These are phyloP conservation scores for Lepeophtheirus salmonis DNA, from an alignment of 1,140 invertebrate genomes.

Conservation along the genomic window DNA sequence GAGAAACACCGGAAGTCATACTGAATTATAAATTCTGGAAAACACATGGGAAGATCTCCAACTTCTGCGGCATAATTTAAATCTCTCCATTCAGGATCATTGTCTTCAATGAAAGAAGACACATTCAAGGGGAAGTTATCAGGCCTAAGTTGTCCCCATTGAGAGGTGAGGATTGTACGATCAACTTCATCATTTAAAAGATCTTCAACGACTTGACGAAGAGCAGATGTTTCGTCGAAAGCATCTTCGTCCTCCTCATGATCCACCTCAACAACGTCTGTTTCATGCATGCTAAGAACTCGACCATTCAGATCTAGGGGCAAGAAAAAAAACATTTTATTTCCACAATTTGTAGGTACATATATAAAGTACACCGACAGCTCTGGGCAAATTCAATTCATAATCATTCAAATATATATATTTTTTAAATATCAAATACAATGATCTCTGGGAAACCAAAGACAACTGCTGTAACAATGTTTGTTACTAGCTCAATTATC, in stretches of 20 bases:
- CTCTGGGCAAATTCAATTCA: too few species aligned
- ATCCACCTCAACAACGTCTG: background rate
- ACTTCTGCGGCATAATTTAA: background rate
- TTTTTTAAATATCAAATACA: too few species aligned
- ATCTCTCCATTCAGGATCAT: conserved; percentile 5
- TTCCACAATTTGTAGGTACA: too few species aligned
- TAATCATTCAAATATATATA: too few species aligned
- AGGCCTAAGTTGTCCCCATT: background rate
- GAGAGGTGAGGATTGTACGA: background rate
- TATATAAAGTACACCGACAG: too few species aligned
- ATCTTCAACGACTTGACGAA: background rate
- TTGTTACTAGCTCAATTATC: too few species aligned
- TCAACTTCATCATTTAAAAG: background rate
- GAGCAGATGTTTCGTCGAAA: background rate
- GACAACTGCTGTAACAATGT: too few species aligned
- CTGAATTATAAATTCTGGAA: background rate
- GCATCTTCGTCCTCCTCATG: background rate
- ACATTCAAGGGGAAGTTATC: conserved; percentile 1
- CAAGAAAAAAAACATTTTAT: too few species aligned
- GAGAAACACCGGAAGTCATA: conserved; percentile 1
- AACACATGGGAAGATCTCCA: background rate
- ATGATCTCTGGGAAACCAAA: too few species aligned
- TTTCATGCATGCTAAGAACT: background rate
- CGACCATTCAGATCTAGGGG: background rate
- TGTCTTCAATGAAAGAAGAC: background rate